phyloP scores from a whole-genome alignment of 2,888 invertebrate genomes.

The Minunthozetes semirufus region DNA sequence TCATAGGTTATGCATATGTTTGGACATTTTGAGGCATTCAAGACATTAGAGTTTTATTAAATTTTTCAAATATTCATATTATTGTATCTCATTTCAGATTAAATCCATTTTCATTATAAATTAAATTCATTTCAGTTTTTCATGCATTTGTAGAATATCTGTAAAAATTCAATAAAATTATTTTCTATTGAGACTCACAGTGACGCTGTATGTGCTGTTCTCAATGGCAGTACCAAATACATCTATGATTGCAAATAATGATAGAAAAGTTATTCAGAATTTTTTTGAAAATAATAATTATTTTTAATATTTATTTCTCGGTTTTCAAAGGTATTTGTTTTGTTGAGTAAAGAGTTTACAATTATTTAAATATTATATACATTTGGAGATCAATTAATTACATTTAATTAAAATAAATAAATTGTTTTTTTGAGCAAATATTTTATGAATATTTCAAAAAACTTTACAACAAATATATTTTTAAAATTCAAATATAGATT shows the following conservation, averaged over 20 bases:
- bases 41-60: too few relatives aligned
- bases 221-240: background rate
- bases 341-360: background rate
- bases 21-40: too few relatives aligned
- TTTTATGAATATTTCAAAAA: slow-evolving; percentile 1
- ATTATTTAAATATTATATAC: background rate
- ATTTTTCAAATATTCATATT: too few relatives aligned
- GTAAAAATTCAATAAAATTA: background rate
- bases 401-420: slow-evolving; percentile 21
- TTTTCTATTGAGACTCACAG: background rate
- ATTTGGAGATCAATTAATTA: slow-evolving; percentile 20
- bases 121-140: background rate
- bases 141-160: background rate
- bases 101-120: too few relatives aligned
- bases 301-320: background rate
- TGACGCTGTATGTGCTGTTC: slow-evolving; percentile 6
- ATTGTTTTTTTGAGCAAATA: slow-evolving; percentile 22
- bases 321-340: background rate
- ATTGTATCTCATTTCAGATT: too few relatives aligned
- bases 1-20: too few relatives aligned
- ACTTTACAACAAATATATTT: slow-evolving; percentile 17
- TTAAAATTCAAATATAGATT: background rate
- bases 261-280: background rate
- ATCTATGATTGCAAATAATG: background rate
- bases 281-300: background rate